Conservation (phyloP, 2,797 vertebrate genomes). For the Centroberyx gerrardi region DNA sequence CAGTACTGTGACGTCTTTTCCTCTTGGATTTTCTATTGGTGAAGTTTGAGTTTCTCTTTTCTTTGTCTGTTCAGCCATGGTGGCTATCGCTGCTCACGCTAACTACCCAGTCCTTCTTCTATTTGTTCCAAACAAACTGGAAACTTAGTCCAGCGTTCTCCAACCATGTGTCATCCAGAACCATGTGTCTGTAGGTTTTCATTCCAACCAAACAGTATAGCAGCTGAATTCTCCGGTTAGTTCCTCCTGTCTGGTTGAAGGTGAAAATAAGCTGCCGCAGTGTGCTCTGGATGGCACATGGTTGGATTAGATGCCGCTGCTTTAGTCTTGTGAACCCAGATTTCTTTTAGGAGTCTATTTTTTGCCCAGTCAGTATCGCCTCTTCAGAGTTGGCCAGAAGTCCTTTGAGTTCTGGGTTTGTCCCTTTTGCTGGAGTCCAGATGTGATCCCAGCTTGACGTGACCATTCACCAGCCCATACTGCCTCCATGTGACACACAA, state of each 20-base stretch:
- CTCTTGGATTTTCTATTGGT: too few species aligned
- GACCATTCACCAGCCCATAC: slow-evolving; percentile 74
- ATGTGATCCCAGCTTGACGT: slow-evolving; percentile 81
- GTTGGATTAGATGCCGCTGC: slow-evolving; percentile 4
- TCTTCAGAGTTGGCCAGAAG: slow-evolving; percentile 36
- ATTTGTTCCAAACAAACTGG: slow-evolving; percentile 5
- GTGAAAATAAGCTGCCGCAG: too few species aligned
- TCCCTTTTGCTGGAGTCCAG: slow-evolving; percentile 76
- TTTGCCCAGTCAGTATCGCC: slow-evolving; percentile 19
- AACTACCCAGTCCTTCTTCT: not conserved
- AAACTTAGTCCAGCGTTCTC: not conserved
- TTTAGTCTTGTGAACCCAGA: not conserved
- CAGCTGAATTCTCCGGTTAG: too few species aligned
- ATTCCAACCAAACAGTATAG: not conserved
- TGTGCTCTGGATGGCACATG: slow-evolving; percentile 44
- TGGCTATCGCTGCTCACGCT: not conserved
- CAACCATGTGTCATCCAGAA: not conserved
- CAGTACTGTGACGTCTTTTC: too few species aligned
- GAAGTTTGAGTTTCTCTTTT: too few species aligned
- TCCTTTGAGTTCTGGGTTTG: slow-evolving; percentile 54
- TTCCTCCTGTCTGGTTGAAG: too few species aligned
- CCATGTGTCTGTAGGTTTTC: slow-evolving; percentile 14
- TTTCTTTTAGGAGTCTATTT: slow-evolving; percentile 21
- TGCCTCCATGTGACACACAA: slow-evolving; percentile 77
- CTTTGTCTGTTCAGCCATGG: not conserved